Conservation (phyloP, 2,113 vertebrate species). For the Oncorhynchus clarkii region DNA sequence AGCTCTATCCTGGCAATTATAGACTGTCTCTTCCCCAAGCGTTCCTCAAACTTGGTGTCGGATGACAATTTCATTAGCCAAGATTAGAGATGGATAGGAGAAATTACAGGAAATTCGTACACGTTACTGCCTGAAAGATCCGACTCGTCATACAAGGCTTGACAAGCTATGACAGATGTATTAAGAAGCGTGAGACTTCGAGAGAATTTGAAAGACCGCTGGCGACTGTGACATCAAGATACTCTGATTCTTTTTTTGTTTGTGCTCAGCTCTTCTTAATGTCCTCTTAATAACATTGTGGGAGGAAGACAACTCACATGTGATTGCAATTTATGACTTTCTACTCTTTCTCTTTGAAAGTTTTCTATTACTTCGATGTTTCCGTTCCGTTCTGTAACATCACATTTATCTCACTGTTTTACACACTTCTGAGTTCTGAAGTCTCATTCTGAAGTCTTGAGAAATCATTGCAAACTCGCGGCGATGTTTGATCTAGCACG, state of each 20-base stretch:
- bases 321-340: constrained; percentile 58
- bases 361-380: constrained; percentile 46
- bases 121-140: constrained; percentile 60
- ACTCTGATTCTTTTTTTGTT: not conserved
- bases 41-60: constrained; percentile 58
- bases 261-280: not conserved
- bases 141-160: constrained; percentile 48
- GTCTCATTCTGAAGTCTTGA: not conserved
- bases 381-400: constrained; percentile 7
- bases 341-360: constrained; percentile 36
- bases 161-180: constrained; percentile 57
- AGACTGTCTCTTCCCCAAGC: constrained; percentile 53
- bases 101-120: constrained; percentile 66
- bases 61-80: constrained; percentile 75
- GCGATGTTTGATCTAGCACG: constrained; percentile 45
- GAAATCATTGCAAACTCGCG: constrained; percentile 25
- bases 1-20: constrained; percentile 64
- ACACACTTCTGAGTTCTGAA: constrained; percentile 1
- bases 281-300: constrained; percentile 1
- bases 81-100: constrained; percentile 66
- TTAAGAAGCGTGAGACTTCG: constrained; percentile 40
- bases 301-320: constrained; percentile 40
- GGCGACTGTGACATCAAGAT: constrained; percentile 7
- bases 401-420: constrained; percentile 10
- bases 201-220: constrained; percentile 44